Evolutionary conservation across 2,888 invertebrate species (phyloP), one percentile per base, ranked within the genome.

Genomic region (Cosmia trapezina): DNA sequence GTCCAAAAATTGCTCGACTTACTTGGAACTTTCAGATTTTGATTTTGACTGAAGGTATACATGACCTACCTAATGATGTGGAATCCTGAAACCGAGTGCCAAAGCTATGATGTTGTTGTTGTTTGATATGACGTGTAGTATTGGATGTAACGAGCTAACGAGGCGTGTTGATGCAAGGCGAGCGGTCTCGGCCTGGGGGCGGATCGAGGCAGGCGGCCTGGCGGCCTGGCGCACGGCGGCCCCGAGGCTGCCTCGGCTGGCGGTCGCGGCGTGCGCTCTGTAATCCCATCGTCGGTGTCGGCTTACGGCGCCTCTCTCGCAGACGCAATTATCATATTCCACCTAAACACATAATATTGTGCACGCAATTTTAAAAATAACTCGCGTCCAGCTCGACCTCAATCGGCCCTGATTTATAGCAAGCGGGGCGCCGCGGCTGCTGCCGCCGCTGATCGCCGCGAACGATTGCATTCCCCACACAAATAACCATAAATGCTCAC

Each of bases 291-390:
- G 93, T 85, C 93, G 94, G 95, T 95, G 94, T 95, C 94, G 93
- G 93, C 92, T 96, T 95, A 94, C 95, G 93, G 95, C 95, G 95
- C 94, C 94, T 94, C 94, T 89, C 90, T 91, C 89, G 87, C 89
- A 89, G 89, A 89, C 89, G 93, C 95, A 96, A 96, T 96, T 96
- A 96, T 96, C 95, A 95, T 95, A 95, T 95, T 95, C 95, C 94
- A 95, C 94, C 96, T 95, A 96, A 96, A 96, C 95, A 95, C 94
- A 95, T 95, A 94, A 95, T 95, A 95, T 95, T 94, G 95, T 94
- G 94, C 95, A 94, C 94, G 96, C 95, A 95, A 96, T 96, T 95
- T 96, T 93, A 95, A 94, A 95, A 96, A 96, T 96, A 96, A 93
- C 94, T 91, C 88, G 91, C 93, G 95, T 94, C 94, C 94, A 94